Evolutionary conservation across 2,797 vertebrate genomes (phyloP).

Genomic region (Leptatherina wallacei): DNA sequence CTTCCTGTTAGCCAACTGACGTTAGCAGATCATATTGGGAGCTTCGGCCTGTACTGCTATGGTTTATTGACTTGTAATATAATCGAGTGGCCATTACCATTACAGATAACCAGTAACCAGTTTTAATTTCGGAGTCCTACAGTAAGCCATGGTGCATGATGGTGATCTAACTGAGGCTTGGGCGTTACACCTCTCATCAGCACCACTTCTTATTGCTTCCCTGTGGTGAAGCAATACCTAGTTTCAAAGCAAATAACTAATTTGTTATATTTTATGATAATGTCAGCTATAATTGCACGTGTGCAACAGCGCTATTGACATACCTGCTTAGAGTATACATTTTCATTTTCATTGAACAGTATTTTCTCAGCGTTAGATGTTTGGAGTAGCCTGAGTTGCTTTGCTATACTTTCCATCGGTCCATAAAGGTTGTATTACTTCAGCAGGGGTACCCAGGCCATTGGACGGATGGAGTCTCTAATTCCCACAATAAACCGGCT

Average conservation of each 20-base stretch:
- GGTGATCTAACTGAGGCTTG: slow-evolving; percentile 6
- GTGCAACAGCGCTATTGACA: background rate
- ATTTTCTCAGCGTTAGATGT: background rate
- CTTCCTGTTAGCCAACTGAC: slow-evolving; percentile 57
- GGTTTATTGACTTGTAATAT: background rate
- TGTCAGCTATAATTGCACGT: background rate
- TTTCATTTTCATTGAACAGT: background rate
- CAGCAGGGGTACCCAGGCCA: slow-evolving; percentile 19
- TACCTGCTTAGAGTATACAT: background rate
- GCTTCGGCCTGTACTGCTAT: background rate
- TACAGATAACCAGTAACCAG: background rate
- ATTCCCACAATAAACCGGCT: slow-evolving; percentile 87
- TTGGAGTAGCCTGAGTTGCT: background rate
- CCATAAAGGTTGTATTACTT: background rate
- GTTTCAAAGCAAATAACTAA: background rate
- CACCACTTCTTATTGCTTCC: slow-evolving; percentile 41
- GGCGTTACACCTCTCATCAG: slow-evolving; percentile 71
- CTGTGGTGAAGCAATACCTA: background rate
- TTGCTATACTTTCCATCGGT: background rate
- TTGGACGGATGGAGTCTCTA: slow-evolving; percentile 83
- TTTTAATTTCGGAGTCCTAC: background rate
- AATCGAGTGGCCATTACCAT: background rate
- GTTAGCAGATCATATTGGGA: background rate
- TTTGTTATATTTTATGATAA: no score
- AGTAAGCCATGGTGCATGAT: background rate